Conservation (phyloP, 2,888 invertebrate genomes). For the Osmoderma eremita region DNA sequence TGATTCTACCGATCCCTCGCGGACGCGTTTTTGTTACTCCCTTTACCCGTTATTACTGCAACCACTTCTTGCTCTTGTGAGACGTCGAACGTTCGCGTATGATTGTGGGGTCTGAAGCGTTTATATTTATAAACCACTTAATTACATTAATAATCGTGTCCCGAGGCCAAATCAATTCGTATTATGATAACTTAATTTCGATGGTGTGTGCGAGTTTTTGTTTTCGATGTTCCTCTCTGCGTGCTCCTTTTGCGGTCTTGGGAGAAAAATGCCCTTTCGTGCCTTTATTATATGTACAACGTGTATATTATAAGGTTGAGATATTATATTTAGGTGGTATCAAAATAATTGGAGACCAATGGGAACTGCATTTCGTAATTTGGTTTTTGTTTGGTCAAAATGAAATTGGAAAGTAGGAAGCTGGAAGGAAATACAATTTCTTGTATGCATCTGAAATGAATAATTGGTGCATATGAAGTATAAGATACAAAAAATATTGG, state of each 20-base stretch:
- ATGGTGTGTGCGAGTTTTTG: constrained; percentile 20
- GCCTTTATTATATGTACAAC: too few species aligned
- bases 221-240: constrained; percentile 11
- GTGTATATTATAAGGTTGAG: too few species aligned
- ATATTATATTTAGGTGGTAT: too few species aligned
- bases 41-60: constrained; percentile 23
- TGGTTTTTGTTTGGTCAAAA: too few species aligned
- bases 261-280: neutral
- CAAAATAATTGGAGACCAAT: too few species aligned
- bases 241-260: neutral
- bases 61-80: constrained; percentile 27
- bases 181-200: constrained; percentile 40
- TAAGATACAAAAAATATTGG: too few species aligned
- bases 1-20: neutral
- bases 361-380: too few species aligned
- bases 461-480: too few species aligned
- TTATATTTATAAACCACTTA: constrained; percentile 43
- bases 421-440: too few species aligned
- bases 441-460: too few species aligned
- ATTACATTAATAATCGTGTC: constrained; percentile 41
- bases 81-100: constrained; percentile 18
- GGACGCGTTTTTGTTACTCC: neutral
- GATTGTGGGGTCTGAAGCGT: constrained; percentile 30
- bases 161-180: constrained; percentile 30
- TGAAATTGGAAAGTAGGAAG: too few species aligned